A percentile compares a stretch with the other conserved stretches of the same genome.
These are phyloP conservation scores for Bothrops jararaca DNA, from an alignment of 2,113 vertebrate genomes.

Conservation along the genomic window DNA sequence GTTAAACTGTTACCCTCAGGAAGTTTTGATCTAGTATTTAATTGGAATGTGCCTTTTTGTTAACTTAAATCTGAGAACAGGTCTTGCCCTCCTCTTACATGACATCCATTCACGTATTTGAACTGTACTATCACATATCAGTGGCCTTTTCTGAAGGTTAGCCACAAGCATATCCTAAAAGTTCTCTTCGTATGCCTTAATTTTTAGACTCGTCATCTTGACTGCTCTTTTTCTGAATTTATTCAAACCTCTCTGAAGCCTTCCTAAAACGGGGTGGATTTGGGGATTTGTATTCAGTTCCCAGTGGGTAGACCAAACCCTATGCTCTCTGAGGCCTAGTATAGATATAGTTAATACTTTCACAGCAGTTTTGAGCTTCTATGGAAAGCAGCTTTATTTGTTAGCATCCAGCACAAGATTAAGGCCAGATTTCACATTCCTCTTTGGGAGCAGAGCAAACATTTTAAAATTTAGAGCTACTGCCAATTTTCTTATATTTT, in stretches of 20 bases:
- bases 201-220: neutral
- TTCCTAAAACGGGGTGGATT: neutral
- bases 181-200: too few relatives aligned
- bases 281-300: neutral
- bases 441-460: conserved; percentile 14
- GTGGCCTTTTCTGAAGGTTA: neutral
- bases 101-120: neutral
- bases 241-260: neutral
- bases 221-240: neutral
- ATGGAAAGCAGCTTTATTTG: neutral
- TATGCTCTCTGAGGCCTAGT: neutral
- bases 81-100: neutral
- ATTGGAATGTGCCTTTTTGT: neutral
- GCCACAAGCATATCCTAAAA: neutral
- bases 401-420: neutral
- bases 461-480: neutral
- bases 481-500: conserved; percentile 8
- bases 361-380: neutral
- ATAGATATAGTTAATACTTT: neutral
- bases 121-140: neutral
- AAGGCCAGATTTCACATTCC: conserved; percentile 11
- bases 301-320: neutral
- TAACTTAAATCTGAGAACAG: neutral
- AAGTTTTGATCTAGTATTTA: neutral
- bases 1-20: neutral